Base-by-base conservation (phyloP, 1,140 invertebrate species). In the Platyscapa corneri region DNA sequence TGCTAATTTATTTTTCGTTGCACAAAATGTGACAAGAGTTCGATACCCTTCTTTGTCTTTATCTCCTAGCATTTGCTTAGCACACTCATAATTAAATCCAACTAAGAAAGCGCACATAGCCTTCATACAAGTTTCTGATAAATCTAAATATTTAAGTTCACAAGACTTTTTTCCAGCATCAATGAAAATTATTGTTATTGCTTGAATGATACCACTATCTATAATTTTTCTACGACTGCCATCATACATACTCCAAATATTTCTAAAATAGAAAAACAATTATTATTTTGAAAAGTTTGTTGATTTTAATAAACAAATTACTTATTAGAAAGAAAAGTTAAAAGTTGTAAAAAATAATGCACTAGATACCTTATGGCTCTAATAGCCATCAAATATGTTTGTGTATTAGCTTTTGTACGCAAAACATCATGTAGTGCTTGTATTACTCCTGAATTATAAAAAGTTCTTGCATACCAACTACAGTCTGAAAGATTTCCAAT, bases 401-500 rank as follows among this genome's bases (percentile, higher is more conserved):
- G 88, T 18, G 82, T 83, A 87, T 88, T 90, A 37, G 85, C 83
- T 80, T 91, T 87, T 46, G 87, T 85, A 49, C 87, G 85, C 23
- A 92, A 83, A 18, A 89, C 64, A n/a, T 87, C 72, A 34, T 86
- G 30, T 37, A 91, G 87, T 32, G 72, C 82, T 82, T 85, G 64
- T 10, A 92, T 74, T 7, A 86, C 90, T 20, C 91, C 90, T 70
- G 86, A 88, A 37, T 91, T 76, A 72, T 88, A 91, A 42, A 93
- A 88, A 23, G 88, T 77, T 82, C 88, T 90, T 7, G 92, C 92
- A 82, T 91, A 89, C 86, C 88, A 88, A 10, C 83, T 87, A 23
- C 90, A 92, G 75, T 91, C 88, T 0, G 90, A 90, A 34, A 93
- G 88, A 87, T 93, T 93, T 49, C 91, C 89, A 37, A 93, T 89